A percentile compares a stretch with the other conserved stretches of the same genome.
Conservation (phyloP, 53 echinoderm and acorn worm species). For the Mesocentrotus franciscanus region DNA sequence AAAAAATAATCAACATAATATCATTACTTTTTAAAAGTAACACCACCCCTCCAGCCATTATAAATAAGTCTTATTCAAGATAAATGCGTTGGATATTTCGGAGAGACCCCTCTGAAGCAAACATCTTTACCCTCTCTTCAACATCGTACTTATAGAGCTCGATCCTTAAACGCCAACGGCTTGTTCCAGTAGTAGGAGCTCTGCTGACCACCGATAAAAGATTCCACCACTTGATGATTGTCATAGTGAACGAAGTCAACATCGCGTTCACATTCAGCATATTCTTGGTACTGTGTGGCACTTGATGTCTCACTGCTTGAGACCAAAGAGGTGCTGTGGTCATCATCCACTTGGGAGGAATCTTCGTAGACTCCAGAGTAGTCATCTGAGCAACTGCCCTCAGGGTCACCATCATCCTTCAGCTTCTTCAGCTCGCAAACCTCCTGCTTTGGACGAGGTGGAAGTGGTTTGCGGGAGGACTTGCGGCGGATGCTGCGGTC, state of each 20-base stretch:
- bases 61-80: not conserved
- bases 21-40: no score
- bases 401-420: not conserved
- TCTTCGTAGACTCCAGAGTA: conserved; percentile 32
- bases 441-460: not conserved
- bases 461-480: not conserved
- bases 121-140: conserved; percentile 46
- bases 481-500: not conserved
- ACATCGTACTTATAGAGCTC: not conserved
- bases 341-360: not conserved
- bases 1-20: no score
- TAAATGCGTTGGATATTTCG: conserved; percentile 44
- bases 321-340: not conserved
- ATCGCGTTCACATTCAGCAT: not conserved
- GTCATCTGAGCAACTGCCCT: not conserved
- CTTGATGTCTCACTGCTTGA: conserved; percentile 34
- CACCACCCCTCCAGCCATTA: no score
- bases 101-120: conserved; percentile 19
- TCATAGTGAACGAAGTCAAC: not conserved
- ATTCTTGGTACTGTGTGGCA: not conserved
- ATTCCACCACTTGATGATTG: conserved; percentile 2
- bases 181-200: conserved; percentile 39
- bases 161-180: not conserved
- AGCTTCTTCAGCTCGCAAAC: conserved; percentile 14
- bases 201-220: not conserved